Evolutionary conservation across 2,113 vertebrate genomes (phyloP), one percentile per base, ranked within the genome.

Genomic region (Oreochromis niloticus): DNA sequence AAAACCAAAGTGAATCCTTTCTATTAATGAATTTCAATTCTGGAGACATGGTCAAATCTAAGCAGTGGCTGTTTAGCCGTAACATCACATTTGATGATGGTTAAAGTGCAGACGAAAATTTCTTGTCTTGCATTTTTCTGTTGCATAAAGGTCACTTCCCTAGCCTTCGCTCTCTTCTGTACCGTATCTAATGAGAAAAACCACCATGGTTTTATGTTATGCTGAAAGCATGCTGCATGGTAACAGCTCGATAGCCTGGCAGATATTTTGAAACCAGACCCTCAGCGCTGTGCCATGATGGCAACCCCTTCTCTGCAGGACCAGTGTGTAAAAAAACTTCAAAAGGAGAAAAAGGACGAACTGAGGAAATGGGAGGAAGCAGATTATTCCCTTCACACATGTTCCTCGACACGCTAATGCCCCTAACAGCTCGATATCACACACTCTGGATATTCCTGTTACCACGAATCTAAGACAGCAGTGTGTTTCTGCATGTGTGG

Each of bases 251-350:
- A 88, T 84, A 85, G 91, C 89, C 89, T 12, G 43, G 52, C 82
- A 92, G 91, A 92, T 90, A 85, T 92, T 94, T 94, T 90, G 92
- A 93, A 95, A 96, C 85, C 68, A 73, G 90, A 96, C 88, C 92
- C 78, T 84, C 80, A 34, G 61, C 39, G 12, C 84, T 83, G 87
- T 48, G 83, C 78, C 19, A 86, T 93, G 92, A 95, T 87, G 80
- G 52, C 91, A 94, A 91, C 30, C 57, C 79, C 84, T 56, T 82
- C 84, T 78, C 43, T 32, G 36, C 68, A 39, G 83, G 68, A 90
- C 73, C 73, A 30, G 78, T 30, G 85, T 82, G 89, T 39, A 48
- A n/a, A 87, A 75, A 81, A 68, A 36, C 19, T 32, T 66, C 19
- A 68, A 27, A 79, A 36, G 68, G 59, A 66, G 34, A 75, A 82